Conservation (phyloP, 2,113 vertebrate genomes). For the Phoxinus phoxinus region DNA sequence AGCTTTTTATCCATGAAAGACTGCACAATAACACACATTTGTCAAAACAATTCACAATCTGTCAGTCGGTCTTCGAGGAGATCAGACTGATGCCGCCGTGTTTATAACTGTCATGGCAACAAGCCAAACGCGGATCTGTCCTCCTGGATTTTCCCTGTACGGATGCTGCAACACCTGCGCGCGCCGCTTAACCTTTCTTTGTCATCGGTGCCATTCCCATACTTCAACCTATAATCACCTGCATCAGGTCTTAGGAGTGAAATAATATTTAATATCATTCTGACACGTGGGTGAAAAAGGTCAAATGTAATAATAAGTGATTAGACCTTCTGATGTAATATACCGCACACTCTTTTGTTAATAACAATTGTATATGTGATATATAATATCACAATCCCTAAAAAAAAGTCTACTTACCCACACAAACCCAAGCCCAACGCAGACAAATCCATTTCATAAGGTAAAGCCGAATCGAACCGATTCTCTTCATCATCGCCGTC, state of each 20-base stretch:
- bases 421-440: slow-evolving; percentile 57
- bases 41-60: too few species aligned
- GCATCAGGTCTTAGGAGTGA: background rate
- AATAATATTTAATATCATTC: background rate
- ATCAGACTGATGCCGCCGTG: background rate
- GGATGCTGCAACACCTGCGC: slow-evolving; percentile 17
- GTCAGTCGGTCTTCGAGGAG: background rate
- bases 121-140: slow-evolving; percentile 14
- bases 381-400: background rate
- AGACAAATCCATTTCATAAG: slow-evolving; percentile 54
- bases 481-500: slow-evolving; percentile 51
- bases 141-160: background rate
- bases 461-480: slow-evolving; percentile 41
- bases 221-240: background rate
- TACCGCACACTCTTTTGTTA: background rate
- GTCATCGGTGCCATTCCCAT: slow-evolving; percentile 20
- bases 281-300: background rate
- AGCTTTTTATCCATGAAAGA: background rate
- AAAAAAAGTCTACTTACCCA: slow-evolving; percentile 54
- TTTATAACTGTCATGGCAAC: slow-evolving; percentile 40
- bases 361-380: background rate
- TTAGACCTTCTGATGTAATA: background rate
- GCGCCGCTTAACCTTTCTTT: slow-evolving; percentile 30
- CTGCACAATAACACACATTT: background rate
- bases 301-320: background rate